Evolutionary conservation across 2,797 vertebrate genomes (phyloP), one percentile per base, ranked within the genome.

Genomic region (Champsocephalus gunnari): DNA sequence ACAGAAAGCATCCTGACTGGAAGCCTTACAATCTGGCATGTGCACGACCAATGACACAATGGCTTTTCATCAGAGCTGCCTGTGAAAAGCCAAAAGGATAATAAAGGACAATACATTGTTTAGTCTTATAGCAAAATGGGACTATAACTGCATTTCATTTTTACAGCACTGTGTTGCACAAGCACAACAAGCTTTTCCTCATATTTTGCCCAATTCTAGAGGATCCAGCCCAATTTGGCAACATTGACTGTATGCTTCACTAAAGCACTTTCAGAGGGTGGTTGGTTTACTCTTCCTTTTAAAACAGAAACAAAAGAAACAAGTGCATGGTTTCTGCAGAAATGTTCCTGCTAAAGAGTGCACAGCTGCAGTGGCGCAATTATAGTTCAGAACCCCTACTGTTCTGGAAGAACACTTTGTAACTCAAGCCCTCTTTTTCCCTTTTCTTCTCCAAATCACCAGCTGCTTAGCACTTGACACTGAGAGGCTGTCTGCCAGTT

Each of bases 371-470:
- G 50, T 14, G 58, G 66, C 54, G 19, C 80, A 76, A 66, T 73
- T 41, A 67, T 5, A 47, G 88, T 76, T 86, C 87, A 84, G 53
- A n/a, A 34, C 74, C 61, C 73, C 79, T n/a, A 9, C 72, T 73
- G 83, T 63, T 70, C 67, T 72, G 59, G 61, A 85, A 61, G 65
- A 82, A 87, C 75, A 82, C 75, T 75, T 73, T 84, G 82, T 78
- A 73, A 83, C 54, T 70, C 62, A 66, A 87, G 60, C 45, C 32
- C 9, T 66, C 51, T 74, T 80, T 75, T 80, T 74, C 61, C 7
- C 58, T 68, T 74, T 61, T n/a, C 57, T 32, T 70, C 43, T 65
- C 68, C 70, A 74, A 75, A 69, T 69, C 72, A 69, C 84, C 75
- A 77, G 81, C 88, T 86, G 82, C 62, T 70, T 10, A 32, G 34